A percentile compares a stretch with the other conserved stretches of the same genome.
These are phyloP conservation scores for Lasioglossum lativentre DNA, from an alignment of 2,888 invertebrate species.

Conservation along the genomic window DNA sequence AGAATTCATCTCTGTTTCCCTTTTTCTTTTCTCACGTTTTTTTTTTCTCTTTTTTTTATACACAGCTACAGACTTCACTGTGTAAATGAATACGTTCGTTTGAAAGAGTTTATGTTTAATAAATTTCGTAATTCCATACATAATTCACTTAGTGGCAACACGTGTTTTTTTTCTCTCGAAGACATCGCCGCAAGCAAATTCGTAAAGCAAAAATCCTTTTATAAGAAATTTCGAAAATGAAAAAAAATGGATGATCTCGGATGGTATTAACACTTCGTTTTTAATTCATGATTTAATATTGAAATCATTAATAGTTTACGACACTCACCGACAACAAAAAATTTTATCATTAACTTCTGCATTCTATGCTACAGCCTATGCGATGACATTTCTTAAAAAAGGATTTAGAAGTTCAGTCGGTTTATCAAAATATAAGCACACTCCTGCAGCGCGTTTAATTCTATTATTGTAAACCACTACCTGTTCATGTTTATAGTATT, in stretches of 20 bases:
- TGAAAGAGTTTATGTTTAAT: slow-evolving; percentile 42
- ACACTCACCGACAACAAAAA: slow-evolving; percentile 49
- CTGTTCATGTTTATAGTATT: slow-evolving; percentile 75
- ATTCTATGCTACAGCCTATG: slow-evolving; percentile 12
- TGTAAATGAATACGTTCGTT: slow-evolving; percentile 26
- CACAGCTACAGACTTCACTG: slow-evolving; percentile 12
- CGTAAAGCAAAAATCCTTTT: slow-evolving; percentile 70
- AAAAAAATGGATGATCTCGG: slow-evolving; percentile 28
- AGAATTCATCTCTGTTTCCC: slow-evolving; percentile 9
- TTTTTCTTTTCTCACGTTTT: background rate
- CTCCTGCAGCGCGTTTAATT: slow-evolving; percentile 72
- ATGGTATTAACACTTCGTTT: slow-evolving; percentile 31
- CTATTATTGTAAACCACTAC: slow-evolving; percentile 76
- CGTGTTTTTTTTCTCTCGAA: slow-evolving; percentile 49
- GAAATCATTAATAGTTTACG: slow-evolving; percentile 44
- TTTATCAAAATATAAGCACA: slow-evolving; percentile 74
- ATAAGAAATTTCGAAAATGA: slow-evolving; percentile 60
- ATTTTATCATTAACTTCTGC: slow-evolving; percentile 27
- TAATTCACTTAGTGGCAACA: slow-evolving; percentile 58
- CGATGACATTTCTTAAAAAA: slow-evolving; percentile 67
- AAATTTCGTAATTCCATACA: slow-evolving; percentile 43
- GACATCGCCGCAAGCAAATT: slow-evolving; percentile 66
- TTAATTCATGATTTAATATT: slow-evolving; percentile 44
- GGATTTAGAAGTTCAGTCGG: slow-evolving; percentile 65
- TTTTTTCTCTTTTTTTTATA: background rate